A percentile compares a stretch with the other conserved stretches of the same genome.
These are phyloP conservation scores for Araneus ventricosus DNA, from an alignment of 1,140 invertebrate species.

Conservation along the genomic window DNA sequence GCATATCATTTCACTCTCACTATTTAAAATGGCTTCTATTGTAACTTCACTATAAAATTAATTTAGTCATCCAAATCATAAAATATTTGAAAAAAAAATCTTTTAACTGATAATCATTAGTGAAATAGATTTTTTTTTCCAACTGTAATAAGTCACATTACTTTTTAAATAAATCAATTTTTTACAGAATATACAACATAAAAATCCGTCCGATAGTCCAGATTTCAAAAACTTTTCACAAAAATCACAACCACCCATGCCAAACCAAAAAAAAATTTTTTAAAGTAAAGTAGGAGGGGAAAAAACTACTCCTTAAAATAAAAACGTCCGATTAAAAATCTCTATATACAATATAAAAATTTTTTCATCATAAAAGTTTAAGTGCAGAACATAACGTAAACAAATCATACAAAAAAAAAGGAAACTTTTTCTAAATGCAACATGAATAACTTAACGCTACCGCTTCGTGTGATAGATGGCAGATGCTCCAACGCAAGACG, in stretches of 20 bases:
- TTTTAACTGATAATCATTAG: no score
- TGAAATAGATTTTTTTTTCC: no score
- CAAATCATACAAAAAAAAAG: slow-evolving; percentile 33
- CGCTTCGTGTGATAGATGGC: neutral
- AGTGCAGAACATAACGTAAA: slow-evolving; percentile 42
- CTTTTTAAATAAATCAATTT: neutral
- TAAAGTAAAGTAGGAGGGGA: neutral
- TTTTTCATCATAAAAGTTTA: slow-evolving; percentile 30
- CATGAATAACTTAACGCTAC: neutral
- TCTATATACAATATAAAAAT: slow-evolving; percentile 27
- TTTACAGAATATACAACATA: neutral
- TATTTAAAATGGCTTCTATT: no score
- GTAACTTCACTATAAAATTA: no score
- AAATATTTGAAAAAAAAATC: no score
- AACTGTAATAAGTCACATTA: neutral
- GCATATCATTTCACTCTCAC: no score
- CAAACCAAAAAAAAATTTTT: neutral
- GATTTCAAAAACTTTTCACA: no score
- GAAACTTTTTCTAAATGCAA: slow-evolving; percentile 36
- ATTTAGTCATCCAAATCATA: no score
- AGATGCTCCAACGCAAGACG: neutral
- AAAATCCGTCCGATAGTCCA: neutral
- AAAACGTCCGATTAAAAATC: slow-evolving; percentile 37
- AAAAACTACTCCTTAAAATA: neutral
- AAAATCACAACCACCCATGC: slow-evolving; percentile 12